Evolutionary conservation across 2,113 vertebrate species (phyloP).

Genomic region (Danio rerio): GRCz12tu NC_133196.1:16572501-16573000

Average conservation of each 20-base stretch:
- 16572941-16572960: too few relatives aligned
- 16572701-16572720: not conserved
- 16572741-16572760: not conserved
- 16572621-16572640: not conserved
- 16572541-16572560: slow-evolving; percentile 21
- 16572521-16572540: slow-evolving; percentile 46
- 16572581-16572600: not conserved
- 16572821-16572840: not conserved
- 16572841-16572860: not conserved
- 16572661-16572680: slow-evolving; percentile 6
- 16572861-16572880: not conserved
- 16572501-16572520: slow-evolving; percentile 65
- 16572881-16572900: not conserved
- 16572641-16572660: not conserved
- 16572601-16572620: slow-evolving; percentile 2
- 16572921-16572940: too few relatives aligned
- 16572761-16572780: slow-evolving; percentile 8
- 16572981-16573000: too few relatives aligned
- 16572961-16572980: too few relatives aligned
- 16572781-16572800: not conserved
- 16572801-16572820: not conserved
- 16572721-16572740: not conserved
- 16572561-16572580: slow-evolving; percentile 7
- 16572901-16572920: not conserved
- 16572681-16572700: not conserved